Base-by-base conservation (phyloP, 2,888 invertebrate species). In the Brenthis ino region DNA sequence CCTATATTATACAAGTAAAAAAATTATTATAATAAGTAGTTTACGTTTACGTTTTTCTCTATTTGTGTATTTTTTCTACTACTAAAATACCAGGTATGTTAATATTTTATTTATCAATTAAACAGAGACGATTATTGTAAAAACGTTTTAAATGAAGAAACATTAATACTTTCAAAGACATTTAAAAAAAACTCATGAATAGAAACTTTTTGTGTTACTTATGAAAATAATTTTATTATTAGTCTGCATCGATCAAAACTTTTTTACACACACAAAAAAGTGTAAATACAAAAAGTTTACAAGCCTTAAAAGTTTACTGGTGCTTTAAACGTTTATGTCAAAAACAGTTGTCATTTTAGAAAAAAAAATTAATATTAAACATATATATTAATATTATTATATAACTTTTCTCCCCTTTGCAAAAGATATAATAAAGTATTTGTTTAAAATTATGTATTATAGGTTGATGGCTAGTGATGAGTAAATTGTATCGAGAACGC, bases 381-480 rank as follows among this genome's bases (percentile, higher is more conserved):
- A 37, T 37, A 37, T 37, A 37, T 37, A 37, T 37, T 37, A 11
- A 37, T 8, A 8, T 37, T 6, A 37, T 43, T 43, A 11, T 43
- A 11, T 43, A 43, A 43, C 8, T 37, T 37, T 37, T 37, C 37
- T 28, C 37, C 37, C 37, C 37, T 37, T 43, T 11, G 37, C 37
- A 43, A 43, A 43, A 43, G 8, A 43, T 43, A 43, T 11, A 43
- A 11, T 43, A 43, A 11, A 43, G 8, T 43, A 11, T 43, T 8
- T 43, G 1, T 11, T 8, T 11, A 11, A 11, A 11, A 1, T 55
- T 24, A 37, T 57, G 33, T 57, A 20, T 28, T 12, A 4, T 51
- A 13, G 70, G 28, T 55, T 67, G 54, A 88, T 89, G 87, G 86
- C 80, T 72, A 85, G 88, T 80, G 74, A 92, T 92, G 91, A 86